phyloP scores from a whole-genome alignment of 2,113 vertebrate species.

The Cochlearius cochlearius region DNA sequence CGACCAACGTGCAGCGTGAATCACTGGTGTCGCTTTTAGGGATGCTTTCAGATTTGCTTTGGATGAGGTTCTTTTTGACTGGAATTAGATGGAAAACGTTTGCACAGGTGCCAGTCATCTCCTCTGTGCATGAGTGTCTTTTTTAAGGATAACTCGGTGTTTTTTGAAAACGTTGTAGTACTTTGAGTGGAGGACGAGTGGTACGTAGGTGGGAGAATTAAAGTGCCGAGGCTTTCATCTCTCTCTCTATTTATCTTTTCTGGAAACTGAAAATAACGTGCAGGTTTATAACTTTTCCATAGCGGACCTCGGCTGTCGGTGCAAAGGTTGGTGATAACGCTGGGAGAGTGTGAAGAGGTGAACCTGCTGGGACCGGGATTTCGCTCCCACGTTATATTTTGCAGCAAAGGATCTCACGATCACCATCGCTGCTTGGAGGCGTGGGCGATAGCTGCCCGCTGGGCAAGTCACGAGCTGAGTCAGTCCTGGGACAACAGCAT shows the following conservation, averaged over 20 bases:
- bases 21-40: background rate
- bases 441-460: fast-evolving
- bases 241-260: background rate
- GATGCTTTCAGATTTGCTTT: background rate
- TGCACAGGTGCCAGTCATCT: background rate
- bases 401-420: fast-evolving
- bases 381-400: fast-evolving
- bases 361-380: background rate
- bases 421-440: fast-evolving
- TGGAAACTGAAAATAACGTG: fast-evolving
- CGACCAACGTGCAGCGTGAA: background rate
- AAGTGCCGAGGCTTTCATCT: background rate
- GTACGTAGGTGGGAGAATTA: background rate
- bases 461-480: background rate
- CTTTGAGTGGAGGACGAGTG: background rate
- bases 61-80: background rate
- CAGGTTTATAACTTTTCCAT: background rate
- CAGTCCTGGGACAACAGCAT: background rate
- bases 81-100: background rate
- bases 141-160: background rate
- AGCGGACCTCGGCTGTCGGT: fast-evolving
- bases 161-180: background rate
- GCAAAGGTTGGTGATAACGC: fast-evolving
- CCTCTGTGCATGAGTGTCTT: background rate
- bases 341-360: background rate